Conservation (phyloP, 2,797 vertebrate genomes). For the Peromyscus melanophrys region DNA sequence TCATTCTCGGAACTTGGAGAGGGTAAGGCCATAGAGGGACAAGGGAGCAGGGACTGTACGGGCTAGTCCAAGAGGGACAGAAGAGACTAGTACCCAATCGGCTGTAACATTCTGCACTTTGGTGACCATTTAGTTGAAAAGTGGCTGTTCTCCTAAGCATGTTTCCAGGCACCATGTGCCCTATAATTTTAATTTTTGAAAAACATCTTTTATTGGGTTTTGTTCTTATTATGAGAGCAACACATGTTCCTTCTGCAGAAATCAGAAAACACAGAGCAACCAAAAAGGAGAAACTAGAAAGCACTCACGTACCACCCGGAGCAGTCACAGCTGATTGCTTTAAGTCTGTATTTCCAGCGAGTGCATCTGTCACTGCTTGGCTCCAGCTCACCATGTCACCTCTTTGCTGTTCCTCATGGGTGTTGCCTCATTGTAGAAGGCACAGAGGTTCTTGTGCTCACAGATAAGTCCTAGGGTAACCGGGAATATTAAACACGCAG, state of each 20-base stretch:
- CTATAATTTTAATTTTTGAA: slow-evolving; percentile 67
- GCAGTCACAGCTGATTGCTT: no score
- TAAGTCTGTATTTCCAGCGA: not conserved
- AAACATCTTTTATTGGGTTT: slow-evolving; percentile 60
- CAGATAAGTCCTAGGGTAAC: not conserved
- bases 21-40: not conserved
- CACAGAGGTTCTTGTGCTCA: not conserved
- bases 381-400: not conserved
- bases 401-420: not conserved
- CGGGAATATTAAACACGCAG: not conserved
- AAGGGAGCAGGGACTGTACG: not conserved
- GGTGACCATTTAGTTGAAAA: slow-evolving; percentile 41
- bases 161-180: slow-evolving; percentile 53
- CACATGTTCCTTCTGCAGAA: slow-evolving; percentile 52
- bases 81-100: not conserved
- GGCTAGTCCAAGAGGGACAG: not conserved
- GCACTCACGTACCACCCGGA: not conserved
- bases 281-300: slow-evolving; percentile 57
- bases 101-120: slow-evolving; percentile 53
- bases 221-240: slow-evolving; percentile 54
- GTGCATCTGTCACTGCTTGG: not conserved
- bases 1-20: not conserved
- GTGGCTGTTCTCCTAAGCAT: slow-evolving; percentile 47
- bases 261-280: slow-evolving; percentile 44
- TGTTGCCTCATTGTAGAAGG: not conserved